Conservation (phyloP, 2,113 vertebrate species). For the Acinonyx jubatus region DNA sequence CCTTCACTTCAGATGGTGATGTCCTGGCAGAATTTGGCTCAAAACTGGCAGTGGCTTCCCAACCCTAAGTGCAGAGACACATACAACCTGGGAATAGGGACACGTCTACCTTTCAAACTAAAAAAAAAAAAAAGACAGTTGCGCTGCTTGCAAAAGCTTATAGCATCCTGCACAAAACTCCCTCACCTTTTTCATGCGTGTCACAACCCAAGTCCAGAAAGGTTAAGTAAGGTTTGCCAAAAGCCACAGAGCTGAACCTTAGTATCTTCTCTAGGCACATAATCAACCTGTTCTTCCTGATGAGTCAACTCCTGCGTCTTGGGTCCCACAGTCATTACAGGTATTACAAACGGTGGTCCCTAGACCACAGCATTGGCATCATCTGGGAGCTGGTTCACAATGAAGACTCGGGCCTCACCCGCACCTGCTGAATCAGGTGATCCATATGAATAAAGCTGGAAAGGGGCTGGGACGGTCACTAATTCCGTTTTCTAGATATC, state of each 20-base stretch:
- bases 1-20: conserved; percentile 3
- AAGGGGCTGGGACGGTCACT: background rate
- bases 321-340: background rate
- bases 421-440: background rate
- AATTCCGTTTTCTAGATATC: conserved; percentile 26
- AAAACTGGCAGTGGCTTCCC: background rate
- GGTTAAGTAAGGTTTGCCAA: background rate
- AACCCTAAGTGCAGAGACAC: conserved; percentile 5
- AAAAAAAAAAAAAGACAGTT: background rate
- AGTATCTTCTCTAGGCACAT: background rate
- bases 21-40: conserved; percentile 36
- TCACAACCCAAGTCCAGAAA: background rate
- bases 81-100: background rate
- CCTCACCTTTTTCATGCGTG: background rate
- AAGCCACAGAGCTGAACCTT: background rate
- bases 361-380: background rate
- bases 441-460: background rate
- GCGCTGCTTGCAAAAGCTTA: background rate
- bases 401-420: background rate
- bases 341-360: background rate
- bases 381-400: background rate
- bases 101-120: background rate
- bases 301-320: background rate
- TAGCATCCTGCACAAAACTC: background rate
- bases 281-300: background rate